phyloP scores from a whole-genome alignment of 2,113 vertebrate species.

The Tachysurus fulvidraco region DNA sequence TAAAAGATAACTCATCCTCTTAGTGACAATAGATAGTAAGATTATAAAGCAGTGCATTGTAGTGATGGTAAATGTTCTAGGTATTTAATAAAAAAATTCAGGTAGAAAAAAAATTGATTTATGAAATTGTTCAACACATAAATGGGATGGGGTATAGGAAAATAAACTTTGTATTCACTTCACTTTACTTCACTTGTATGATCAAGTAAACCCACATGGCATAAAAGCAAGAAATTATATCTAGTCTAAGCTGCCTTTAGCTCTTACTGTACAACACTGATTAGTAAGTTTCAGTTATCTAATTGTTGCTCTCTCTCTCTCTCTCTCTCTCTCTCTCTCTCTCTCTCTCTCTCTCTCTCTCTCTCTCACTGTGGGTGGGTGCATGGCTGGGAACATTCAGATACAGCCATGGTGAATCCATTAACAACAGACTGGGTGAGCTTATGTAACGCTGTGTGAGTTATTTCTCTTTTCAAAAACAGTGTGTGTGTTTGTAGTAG shows the following conservation, averaged over 20 bases:
- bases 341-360: background rate
- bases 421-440: constrained; percentile 35
- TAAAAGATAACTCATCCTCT: background rate
- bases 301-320: background rate
- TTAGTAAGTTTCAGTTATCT: background rate
- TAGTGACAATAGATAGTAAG: background rate
- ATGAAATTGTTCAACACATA: background rate
- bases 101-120: background rate
- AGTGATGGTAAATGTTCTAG: too few relatives aligned
- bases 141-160: background rate
- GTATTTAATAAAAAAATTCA: too few relatives aligned
- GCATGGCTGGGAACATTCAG: background rate
- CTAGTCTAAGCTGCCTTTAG: too few relatives aligned
- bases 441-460: constrained; percentile 47
- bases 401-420: constrained; percentile 29
- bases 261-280: background rate
- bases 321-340: background rate
- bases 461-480: constrained; percentile 29
- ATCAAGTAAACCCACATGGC: background rate
- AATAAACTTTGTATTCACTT: background rate
- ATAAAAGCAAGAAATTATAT: background rate
- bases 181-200: background rate
- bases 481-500: too few relatives aligned
- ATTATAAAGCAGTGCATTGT: too few relatives aligned
- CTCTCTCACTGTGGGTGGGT: constrained; percentile 10